phyloP scores from a whole-genome alignment of 2,888 invertebrate species.

The Theretra japonica region DNA sequence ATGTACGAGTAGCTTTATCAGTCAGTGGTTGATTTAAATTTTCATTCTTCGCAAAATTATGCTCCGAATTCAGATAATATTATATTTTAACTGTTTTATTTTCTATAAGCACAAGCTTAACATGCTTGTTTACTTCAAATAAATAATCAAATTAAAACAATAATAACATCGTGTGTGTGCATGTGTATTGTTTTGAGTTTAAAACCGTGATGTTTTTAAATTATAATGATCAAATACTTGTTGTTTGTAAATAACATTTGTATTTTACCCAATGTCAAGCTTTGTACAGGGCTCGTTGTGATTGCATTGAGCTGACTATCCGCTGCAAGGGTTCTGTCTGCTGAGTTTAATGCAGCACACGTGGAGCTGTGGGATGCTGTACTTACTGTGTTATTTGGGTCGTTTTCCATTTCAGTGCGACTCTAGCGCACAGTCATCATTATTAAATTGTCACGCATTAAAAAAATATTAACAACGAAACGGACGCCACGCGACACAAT shows the following conservation, averaged over 20 bases:
- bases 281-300: too few relatives aligned
- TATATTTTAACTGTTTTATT: too few relatives aligned
- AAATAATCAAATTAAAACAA: too few relatives aligned
- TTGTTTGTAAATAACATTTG: slow-evolving; percentile 1
- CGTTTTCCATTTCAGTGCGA: slow-evolving; percentile 79
- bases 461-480: slow-evolving; percentile 66
- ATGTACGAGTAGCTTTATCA: too few relatives aligned
- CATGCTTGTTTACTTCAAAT: too few relatives aligned
- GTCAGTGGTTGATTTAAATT: too few relatives aligned
- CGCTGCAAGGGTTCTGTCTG: neutral
- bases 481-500: slow-evolving; percentile 73
- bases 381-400: slow-evolving; percentile 83
- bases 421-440: slow-evolving; percentile 78
- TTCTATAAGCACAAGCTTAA: too few relatives aligned
- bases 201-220: neutral
- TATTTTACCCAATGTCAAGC: neutral
- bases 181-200: too few relatives aligned
- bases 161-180: too few relatives aligned
- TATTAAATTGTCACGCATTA: slow-evolving; percentile 72
- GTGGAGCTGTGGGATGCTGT: slow-evolving; percentile 34
- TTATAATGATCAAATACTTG: neutral
- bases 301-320: neutral
- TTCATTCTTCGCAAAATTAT: too few relatives aligned
- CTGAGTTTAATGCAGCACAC: neutral
- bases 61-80: too few relatives aligned